Base-by-base conservation (phyloP, 2,888 invertebrate genomes). In the Molorchus minor region DNA sequence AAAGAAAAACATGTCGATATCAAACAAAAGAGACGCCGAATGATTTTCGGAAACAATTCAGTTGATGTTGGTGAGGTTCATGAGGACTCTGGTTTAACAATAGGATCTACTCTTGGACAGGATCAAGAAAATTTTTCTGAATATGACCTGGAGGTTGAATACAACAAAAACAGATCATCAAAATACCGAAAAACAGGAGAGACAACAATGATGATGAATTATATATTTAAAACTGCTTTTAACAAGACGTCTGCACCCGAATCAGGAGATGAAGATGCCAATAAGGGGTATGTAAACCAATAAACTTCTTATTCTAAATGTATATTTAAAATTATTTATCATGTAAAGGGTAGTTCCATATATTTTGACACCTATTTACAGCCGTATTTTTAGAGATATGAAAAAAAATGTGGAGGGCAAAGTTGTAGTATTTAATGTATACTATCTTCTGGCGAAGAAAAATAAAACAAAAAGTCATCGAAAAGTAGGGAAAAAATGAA, bases 111-210 rank as follows among this genome's bases (percentile, higher is more conserved):
- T n/a, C 3, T 10, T 3, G 3, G 3, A n/a, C 33, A 33, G n/a
- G 19, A 12, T 4, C 13, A 12, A 21, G 19, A 29, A n/a, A 13
- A 8, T 19, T 17, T n/a, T 17, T 33, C 12, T 16, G 8, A 7
- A 21, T 15, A 25, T 29, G 36, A 15, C 3, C 0, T 8, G n/a
- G 46, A 2, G 12, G 16, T 13, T 16, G 16, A 19, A 15, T 16
- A n/a, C n/a, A 15, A 10, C n/a, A 2, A 10, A 53, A 19, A 46
- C 58, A 57, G 21, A 47, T 33, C 33, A 60, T 36, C 56, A 35
- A 68, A 49, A 51, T 69, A 68, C 16, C 67, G 56, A 12, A 63
- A 45, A 25, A 68, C 66, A 25, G 72, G 72, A 12, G 56, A 66
- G 47, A 66, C 68, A 21, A 56, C 44, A 4, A 55, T 61, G 45